These are phyloP conservation scores for Kradibia gibbosae DNA, from an alignment of 1,140 invertebrate genomes.

Conservation along the genomic window DNA sequence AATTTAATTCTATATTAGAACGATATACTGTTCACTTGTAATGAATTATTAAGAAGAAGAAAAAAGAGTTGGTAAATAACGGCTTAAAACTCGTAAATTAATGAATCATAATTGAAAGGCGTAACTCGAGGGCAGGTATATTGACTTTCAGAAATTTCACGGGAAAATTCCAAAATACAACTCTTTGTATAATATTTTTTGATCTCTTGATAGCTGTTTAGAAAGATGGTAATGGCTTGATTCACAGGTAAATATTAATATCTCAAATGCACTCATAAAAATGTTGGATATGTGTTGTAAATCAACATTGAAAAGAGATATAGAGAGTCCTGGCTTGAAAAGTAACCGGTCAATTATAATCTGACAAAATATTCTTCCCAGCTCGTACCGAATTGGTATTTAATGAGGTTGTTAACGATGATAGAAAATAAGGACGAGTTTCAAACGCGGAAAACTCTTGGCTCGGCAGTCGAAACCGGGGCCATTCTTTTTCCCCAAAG, in stretches of 20 bases:
- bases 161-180: not conserved
- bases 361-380: not conserved
- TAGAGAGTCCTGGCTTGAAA: not conserved
- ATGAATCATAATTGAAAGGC: not conserved
- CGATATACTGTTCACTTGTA: too few species aligned
- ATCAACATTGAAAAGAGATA: not conserved
- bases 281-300: not conserved
- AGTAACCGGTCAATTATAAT: constrained; percentile 16
- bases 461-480: not conserved
- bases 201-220: not conserved
- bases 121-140: not conserved
- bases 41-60: not conserved
- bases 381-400: not conserved
- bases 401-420: constrained; percentile 8
- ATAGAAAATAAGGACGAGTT: constrained; percentile 1
- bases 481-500: not conserved
- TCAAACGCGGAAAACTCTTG: not conserved
- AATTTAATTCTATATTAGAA: too few species aligned
- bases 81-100: not conserved
- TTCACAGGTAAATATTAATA: not conserved
- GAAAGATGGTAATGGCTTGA: not conserved
- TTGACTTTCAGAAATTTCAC: not conserved
- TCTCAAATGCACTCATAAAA: not conserved
- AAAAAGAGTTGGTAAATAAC: not conserved
- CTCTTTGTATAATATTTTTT: not conserved